Evolutionary conservation across 2,113 vertebrate species (phyloP).

Genomic region (Procavia capensis): DNA sequence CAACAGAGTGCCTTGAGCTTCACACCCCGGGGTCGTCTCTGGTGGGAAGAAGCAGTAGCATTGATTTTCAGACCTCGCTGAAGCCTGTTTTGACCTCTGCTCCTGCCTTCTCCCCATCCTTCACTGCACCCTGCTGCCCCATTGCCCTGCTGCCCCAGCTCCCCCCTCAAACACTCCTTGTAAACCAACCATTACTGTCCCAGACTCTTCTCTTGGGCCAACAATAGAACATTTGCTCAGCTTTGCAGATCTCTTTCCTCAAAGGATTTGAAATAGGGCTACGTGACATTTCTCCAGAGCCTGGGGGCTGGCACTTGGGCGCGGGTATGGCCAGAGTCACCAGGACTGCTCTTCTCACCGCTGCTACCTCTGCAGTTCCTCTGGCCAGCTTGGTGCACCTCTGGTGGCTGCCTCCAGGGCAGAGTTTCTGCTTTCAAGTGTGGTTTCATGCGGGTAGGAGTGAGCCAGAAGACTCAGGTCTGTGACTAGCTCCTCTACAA

Average conservation of each 20-base stretch:
- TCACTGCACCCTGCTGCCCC: not conserved
- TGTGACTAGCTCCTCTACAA: not conserved
- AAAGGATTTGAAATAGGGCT: slow-evolving; percentile 35
- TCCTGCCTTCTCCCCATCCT: not conserved
- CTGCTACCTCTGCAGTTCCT: not conserved
- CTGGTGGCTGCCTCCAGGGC: not conserved
- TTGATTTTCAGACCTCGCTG: slow-evolving; percentile 34
- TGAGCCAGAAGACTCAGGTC: not conserved
- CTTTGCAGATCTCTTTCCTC: slow-evolving; percentile 37
- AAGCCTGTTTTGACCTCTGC: slow-evolving; percentile 21
- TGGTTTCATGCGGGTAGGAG: not conserved
- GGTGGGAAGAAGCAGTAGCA: slow-evolving; percentile 9
- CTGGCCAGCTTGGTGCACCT: not conserved
- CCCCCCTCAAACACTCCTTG: not conserved
- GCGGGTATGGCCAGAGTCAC: not conserved
- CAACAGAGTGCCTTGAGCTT: slow-evolving; percentile 12
- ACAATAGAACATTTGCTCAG: not conserved
- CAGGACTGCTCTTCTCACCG: not conserved
- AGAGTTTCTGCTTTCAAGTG: slow-evolving; percentile 46
- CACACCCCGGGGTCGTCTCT: not conserved
- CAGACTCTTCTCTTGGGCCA: slow-evolving; percentile 5
- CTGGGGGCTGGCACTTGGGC: not conserved
- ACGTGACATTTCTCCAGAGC: not conserved
- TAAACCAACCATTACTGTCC: not conserved
- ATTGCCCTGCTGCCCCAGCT: not conserved